Evolutionary conservation across 2,888 invertebrate genomes (phyloP).

Genomic region (Sphaeridia pumilis): DNA sequence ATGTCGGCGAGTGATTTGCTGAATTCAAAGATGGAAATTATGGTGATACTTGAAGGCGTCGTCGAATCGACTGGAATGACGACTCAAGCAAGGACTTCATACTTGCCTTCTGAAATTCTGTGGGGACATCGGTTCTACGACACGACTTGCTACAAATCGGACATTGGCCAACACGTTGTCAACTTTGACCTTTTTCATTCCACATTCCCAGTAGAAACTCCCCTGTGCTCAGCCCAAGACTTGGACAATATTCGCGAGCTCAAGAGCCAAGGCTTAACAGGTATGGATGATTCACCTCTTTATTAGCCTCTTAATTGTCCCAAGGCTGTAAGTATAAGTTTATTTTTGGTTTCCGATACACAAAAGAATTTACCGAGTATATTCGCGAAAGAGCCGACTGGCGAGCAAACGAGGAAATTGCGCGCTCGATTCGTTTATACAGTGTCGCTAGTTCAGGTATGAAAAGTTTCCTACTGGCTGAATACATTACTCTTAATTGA

Average conservation of each 20-base stretch:
- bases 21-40: conserved; percentile 68
- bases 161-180: conserved; percentile 24
- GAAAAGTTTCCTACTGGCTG: too few relatives aligned
- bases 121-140: conserved; percentile 32
- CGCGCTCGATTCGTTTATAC: too few relatives aligned
- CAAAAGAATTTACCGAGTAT: too few relatives aligned
- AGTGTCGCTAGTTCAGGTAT: too few relatives aligned
- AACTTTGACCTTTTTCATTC: conserved; percentile 31
- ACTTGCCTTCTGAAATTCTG: conserved; percentile 53
- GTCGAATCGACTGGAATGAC: conserved; percentile 72
- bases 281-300: background rate
- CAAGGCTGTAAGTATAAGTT: too few relatives aligned
- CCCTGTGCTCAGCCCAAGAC: conserved; percentile 26
- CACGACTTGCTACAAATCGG: conserved; percentile 24
- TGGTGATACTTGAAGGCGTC: conserved; percentile 78
- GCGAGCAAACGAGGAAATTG: too few relatives aligned
- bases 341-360: too few relatives aligned
- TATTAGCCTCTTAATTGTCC: too few relatives aligned
- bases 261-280: conserved; percentile 14
- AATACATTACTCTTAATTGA: too few relatives aligned
- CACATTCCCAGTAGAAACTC: conserved; percentile 29
- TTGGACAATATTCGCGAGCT: conserved; percentile 16
- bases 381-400: too few relatives aligned
- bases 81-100: conserved; percentile 68
- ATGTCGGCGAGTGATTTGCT: conserved; percentile 81